These are phyloP conservation scores for Drosophila melanogaster DNA, from an alignment of 1,140 invertebrate genomes.

Conservation along the genomic window DNA sequence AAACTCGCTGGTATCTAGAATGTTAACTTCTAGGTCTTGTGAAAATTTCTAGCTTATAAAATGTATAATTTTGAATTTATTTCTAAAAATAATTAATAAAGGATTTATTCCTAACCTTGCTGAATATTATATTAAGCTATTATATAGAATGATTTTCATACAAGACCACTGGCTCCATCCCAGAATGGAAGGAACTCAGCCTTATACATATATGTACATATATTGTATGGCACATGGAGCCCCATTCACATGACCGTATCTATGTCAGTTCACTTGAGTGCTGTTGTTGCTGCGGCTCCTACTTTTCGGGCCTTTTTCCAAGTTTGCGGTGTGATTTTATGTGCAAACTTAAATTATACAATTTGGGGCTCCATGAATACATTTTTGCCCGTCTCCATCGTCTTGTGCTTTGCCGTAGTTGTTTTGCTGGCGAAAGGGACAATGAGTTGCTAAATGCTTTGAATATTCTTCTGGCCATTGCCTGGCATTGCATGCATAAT, in stretches of 20 bases:
- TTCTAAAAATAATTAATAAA: too few relatives aligned
- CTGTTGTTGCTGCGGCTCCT: constrained; percentile 44
- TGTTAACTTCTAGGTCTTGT: not conserved
- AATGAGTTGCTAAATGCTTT: constrained; percentile 83
- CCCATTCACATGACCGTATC: constrained; percentile 44
- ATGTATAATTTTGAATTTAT: not conserved
- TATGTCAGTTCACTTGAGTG: constrained; percentile 57
- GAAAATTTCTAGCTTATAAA: not conserved
- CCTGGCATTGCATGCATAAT: constrained; percentile 75
- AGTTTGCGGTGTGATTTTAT: constrained; percentile 81
- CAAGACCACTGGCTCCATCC: constrained; percentile 8
- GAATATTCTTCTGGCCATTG: constrained; percentile 78
- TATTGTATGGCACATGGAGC: not conserved
- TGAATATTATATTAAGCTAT: not conserved
- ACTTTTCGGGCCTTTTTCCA: constrained; percentile 47
- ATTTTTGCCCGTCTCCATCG: constrained; percentile 49
- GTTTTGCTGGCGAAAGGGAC: constrained; percentile 63
- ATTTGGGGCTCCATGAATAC: constrained; percentile 75
- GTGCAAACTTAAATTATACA: constrained; percentile 83
- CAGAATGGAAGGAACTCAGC: constrained; percentile 4
- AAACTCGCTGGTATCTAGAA: not conserved
- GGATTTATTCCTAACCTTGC: too few relatives aligned
- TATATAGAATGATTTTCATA: not conserved
- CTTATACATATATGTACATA: not conserved
- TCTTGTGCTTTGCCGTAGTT: constrained; percentile 21